A percentile compares a stretch with the other conserved stretches of the same genome.
Conservation (phyloP, 2,888 invertebrate genomes). For the Temnothorax ravouxi region DNA sequence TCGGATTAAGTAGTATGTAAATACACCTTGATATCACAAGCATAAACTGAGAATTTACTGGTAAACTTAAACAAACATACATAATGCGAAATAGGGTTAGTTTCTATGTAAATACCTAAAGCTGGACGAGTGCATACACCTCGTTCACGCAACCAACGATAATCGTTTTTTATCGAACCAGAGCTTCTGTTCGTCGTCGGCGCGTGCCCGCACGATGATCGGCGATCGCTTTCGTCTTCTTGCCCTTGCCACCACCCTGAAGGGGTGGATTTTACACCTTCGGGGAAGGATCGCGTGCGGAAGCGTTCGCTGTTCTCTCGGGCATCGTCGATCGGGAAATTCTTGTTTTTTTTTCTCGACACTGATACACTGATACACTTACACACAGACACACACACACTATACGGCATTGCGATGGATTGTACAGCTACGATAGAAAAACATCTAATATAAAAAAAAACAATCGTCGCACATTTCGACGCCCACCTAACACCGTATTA, state of each 20-base stretch:
- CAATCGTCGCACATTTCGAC: slow-evolving; percentile 79
- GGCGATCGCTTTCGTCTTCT: slow-evolving; percentile 56
- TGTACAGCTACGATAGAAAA: slow-evolving; percentile 82
- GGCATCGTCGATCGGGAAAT: slow-evolving; percentile 80
- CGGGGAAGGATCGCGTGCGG: slow-evolving; percentile 19
- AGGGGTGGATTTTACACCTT: not conserved
- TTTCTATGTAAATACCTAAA: slow-evolving; percentile 84
- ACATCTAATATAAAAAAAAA: slow-evolving; percentile 76
- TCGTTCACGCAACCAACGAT: slow-evolving; percentile 84
- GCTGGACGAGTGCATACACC: slow-evolving; percentile 81
- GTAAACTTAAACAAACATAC: slow-evolving; percentile 83
- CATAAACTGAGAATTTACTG: slow-evolving; percentile 83
- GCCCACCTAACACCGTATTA: slow-evolving; percentile 68
- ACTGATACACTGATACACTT: slow-evolving; percentile 73
- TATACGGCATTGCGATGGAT: slow-evolving; percentile 83
- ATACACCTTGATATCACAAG: slow-evolving; percentile 85
- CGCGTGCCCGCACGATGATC: slow-evolving; percentile 66
- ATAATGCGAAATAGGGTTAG: slow-evolving; percentile 85
- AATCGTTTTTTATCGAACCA: slow-evolving; percentile 84
- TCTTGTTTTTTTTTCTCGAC: slow-evolving; percentile 80
- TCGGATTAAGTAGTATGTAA: slow-evolving; percentile 86
- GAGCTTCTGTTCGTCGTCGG: slow-evolving; percentile 82
- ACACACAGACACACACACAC: slow-evolving; percentile 76
- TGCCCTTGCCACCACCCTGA: not conserved
- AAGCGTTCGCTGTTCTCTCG: slow-evolving; percentile 54